Percentiles rank a stretch among this genome's conserved stretches.
Evolutionary conservation across 2,888 invertebrate species (phyloP).

Genomic region (Meloe dianella): DNA sequence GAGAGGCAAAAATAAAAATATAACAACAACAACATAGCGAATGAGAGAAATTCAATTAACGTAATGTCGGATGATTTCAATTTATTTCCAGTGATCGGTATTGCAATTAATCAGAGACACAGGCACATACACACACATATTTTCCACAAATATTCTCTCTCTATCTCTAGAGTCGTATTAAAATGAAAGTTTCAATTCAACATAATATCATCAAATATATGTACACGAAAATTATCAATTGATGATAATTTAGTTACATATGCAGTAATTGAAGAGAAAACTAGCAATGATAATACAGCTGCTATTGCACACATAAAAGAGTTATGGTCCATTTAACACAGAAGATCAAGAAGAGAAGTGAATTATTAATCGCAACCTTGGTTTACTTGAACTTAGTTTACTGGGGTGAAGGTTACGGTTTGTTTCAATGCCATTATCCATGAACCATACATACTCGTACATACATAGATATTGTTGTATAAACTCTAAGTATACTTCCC

Average conservation of each 20-base stretch:
- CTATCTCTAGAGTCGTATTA: neutral
- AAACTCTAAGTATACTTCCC: conserved; percentile 14
- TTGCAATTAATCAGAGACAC: conserved; percentile 10
- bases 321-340: conserved; percentile 18
- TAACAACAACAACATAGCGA: neutral
- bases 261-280: neutral
- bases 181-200: neutral
- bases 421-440: conserved; percentile 36
- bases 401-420: conserved; percentile 45
- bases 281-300: neutral
- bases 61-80: conserved; percentile 10
- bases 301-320: conserved; percentile 4
- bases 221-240: neutral
- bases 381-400: conserved; percentile 38
- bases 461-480: no score
- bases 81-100: conserved; percentile 9
- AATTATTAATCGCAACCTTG: conserved; percentile 47
- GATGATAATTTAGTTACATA: neutral
- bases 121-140: neutral
- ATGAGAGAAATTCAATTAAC: conserved; percentile 11
- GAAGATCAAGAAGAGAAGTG: conserved; percentile 34
- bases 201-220: neutral
- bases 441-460: conserved; percentile 21
- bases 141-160: neutral
- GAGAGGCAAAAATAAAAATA: neutral